A percentile compares a stretch with the other conserved stretches of the same genome.
phyloP scores from a whole-genome alignment of 2,113 vertebrate species.

The Halcyon malimbica region DNA sequence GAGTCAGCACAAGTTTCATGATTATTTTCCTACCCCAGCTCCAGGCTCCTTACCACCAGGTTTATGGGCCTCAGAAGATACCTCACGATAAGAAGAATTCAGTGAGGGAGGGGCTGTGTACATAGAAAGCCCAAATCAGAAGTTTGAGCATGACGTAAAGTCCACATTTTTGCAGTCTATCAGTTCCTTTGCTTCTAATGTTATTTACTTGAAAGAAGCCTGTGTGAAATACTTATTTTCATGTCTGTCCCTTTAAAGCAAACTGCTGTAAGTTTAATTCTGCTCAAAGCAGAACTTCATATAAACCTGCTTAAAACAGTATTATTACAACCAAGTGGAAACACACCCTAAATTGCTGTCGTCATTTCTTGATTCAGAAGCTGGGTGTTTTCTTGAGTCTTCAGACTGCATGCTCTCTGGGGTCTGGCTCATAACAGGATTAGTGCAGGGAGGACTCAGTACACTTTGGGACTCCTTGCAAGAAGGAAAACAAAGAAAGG shows the following conservation, averaged over 20 bases:
- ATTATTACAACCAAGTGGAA: neutral
- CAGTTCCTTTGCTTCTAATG: neutral
- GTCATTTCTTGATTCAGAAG: constrained; percentile 57
- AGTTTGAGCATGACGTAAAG: neutral
- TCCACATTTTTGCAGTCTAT: neutral
- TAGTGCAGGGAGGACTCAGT: constrained; percentile 45
- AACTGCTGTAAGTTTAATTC: neutral
- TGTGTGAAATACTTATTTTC: neutral
- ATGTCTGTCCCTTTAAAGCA: neutral
- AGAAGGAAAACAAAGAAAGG: constrained; percentile 19
- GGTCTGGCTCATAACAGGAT: constrained; percentile 18
- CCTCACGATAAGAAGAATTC: neutral
- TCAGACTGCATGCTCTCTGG: constrained; percentile 39
- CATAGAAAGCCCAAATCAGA: neutral
- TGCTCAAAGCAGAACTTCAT: neutral
- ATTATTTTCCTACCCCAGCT: neutral
- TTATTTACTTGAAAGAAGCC: neutral
- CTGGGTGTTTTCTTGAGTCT: constrained; percentile 60
- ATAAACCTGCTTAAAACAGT: neutral
- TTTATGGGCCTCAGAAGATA: neutral
- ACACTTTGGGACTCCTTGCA: constrained; percentile 73
- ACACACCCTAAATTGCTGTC: constrained; percentile 71
- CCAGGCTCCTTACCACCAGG: neutral
- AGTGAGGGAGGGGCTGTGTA: neutral
- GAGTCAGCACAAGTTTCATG: neutral